These are phyloP conservation scores for Psittacula cyanocephala DNA, from an alignment of 2,113 vertebrate species.

Conservation along the genomic window DNA sequence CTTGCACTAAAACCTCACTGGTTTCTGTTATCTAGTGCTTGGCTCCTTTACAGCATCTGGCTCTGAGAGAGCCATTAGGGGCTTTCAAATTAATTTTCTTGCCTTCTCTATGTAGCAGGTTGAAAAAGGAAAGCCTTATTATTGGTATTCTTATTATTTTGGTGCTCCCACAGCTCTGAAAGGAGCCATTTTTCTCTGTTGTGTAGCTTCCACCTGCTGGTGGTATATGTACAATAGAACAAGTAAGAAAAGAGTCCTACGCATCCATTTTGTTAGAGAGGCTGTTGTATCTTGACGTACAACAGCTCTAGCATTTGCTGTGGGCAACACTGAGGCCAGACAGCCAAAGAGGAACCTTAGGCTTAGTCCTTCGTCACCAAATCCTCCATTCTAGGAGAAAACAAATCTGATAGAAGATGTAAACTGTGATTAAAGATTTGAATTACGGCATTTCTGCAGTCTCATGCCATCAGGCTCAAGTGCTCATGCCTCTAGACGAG, in stretches of 20 bases:
- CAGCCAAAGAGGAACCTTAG: background rate
- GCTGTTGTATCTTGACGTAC: background rate
- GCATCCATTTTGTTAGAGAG: background rate
- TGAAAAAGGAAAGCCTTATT: background rate
- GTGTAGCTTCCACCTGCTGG: background rate
- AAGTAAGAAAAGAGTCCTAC: background rate
- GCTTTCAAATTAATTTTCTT: background rate
- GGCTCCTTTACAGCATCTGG: background rate
- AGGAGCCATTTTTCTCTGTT: background rate
- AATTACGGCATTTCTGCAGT: background rate
- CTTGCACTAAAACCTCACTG: background rate
- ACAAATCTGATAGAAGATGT: background rate
- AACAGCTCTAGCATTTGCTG: background rate
- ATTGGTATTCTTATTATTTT: background rate
- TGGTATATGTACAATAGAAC: background rate
- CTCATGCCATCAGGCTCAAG: background rate
- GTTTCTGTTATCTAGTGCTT: background rate
- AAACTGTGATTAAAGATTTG: background rate
- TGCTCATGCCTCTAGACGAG: background rate
- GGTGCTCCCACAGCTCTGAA: background rate
- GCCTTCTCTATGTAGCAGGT: background rate
- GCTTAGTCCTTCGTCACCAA: background rate
- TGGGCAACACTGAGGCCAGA: background rate
- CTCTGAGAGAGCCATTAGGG: background rate
- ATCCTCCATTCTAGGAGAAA: background rate